Conservation (phyloP, 2,113 vertebrate genomes). For the Chaetura pelagica region DNA sequence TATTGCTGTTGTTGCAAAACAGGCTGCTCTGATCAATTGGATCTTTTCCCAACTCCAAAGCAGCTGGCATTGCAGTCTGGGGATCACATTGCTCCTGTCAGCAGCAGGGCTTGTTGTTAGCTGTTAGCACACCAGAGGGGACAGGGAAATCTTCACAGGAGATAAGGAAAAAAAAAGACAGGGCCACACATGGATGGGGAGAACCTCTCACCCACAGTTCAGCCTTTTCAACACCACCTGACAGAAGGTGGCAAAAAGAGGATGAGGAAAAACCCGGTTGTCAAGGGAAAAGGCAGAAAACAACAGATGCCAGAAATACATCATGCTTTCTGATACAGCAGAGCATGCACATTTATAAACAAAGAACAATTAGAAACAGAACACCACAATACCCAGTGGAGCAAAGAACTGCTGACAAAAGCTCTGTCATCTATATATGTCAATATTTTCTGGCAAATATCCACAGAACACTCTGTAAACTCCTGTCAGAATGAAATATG, state of each 20-base stretch:
- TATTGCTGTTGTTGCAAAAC: not conserved
- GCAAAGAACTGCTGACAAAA: slow-evolving; percentile 34
- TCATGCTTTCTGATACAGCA: not conserved
- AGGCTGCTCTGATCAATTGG: not conserved
- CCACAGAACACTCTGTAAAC: slow-evolving; percentile 22
- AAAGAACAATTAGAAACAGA: slow-evolving; percentile 6
- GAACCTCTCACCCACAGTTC: not conserved
- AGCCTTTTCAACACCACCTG: not conserved
- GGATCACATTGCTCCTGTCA: not conserved
- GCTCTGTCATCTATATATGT: not conserved
- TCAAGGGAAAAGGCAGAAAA: not conserved
- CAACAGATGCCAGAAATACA: not conserved
- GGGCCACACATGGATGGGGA: not conserved
- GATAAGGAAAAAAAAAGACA: not conserved
- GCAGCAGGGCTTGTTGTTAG: not conserved
- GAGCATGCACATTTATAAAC: not conserved
- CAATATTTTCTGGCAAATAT: slow-evolving; percentile 42
- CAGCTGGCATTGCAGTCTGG: slow-evolving; percentile 10
- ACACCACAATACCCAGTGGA: slow-evolving; percentile 7
- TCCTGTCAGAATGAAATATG: slow-evolving; percentile 34
- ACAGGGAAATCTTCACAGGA: not conserved
- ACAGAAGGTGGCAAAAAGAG: not conserved
- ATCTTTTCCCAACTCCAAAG: slow-evolving; percentile 14
- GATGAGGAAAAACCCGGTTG: not conserved
- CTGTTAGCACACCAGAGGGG: not conserved